Percentiles rank a stretch among this genome's conserved stretches.
Evolutionary conservation across 2,113 vertebrate species (phyloP).

Genomic region (Pteronura brasiliensis): DNA sequence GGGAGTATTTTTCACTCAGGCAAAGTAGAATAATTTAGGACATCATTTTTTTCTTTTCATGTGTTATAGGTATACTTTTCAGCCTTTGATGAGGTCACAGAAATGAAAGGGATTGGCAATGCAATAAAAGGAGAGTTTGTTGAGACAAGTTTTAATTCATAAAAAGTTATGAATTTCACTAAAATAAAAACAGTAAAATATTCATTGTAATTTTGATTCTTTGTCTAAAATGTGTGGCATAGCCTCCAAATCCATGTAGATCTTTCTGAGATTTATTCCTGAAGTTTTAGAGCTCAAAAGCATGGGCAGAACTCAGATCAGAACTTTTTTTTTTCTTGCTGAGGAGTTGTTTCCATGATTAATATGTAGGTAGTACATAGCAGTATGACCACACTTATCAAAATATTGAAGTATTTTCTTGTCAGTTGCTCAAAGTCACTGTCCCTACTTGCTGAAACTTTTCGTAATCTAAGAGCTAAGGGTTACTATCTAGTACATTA

Average conservation of each 20-base stretch:
- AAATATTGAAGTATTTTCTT: neutral
- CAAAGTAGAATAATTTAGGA: slow-evolving; percentile 37
- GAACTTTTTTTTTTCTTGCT: neutral
- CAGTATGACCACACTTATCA: neutral
- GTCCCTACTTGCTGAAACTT: neutral
- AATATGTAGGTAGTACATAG: neutral
- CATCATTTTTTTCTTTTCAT: slow-evolving; percentile 23
- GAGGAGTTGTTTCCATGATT: neutral
- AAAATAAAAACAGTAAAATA: slow-evolving; percentile 23
- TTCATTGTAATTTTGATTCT: neutral
- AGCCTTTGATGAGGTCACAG: slow-evolving; percentile 5
- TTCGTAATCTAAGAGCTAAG: neutral
- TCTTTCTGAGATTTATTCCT: neutral
- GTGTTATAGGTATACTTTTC: neutral
- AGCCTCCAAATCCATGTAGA: neutral
- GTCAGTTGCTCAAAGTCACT: neutral
- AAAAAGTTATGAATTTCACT: neutral
- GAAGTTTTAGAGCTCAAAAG: neutral
- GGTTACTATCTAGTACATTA: neutral
- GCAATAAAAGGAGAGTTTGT: neutral
- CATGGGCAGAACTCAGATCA: neutral
- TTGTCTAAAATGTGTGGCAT: neutral
- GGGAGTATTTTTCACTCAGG: slow-evolving; percentile 1
- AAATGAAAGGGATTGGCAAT: neutral
- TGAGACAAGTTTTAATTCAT: slow-evolving; percentile 1